These are phyloP conservation scores for Stigmatopora argus DNA, from an alignment of 2,113 vertebrate species.

Conservation along the genomic window DNA sequence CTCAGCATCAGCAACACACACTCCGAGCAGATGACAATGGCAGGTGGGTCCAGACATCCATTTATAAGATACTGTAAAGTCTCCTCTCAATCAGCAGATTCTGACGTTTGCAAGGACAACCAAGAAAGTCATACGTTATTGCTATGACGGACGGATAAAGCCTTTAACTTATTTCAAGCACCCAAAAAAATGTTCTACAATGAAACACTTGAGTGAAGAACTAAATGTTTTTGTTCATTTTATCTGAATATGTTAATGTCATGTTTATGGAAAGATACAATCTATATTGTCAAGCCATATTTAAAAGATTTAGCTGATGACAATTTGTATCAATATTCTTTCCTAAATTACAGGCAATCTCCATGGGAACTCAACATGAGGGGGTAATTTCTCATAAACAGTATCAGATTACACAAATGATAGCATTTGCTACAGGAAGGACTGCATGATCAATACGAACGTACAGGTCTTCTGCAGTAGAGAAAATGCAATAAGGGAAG, in stretches of 20 bases:
- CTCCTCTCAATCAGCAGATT: background rate
- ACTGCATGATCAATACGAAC: slow-evolving; percentile 34
- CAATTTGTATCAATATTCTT: background rate
- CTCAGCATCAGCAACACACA: slow-evolving; percentile 41
- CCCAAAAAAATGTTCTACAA: background rate
- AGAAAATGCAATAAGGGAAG: slow-evolving; percentile 30
- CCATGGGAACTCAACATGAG: background rate
- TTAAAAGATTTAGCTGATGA: background rate
- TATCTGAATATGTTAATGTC: too few relatives aligned
- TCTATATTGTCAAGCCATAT: background rate
- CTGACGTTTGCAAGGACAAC: slow-evolving; percentile 4
- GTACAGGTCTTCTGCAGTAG: slow-evolving; percentile 9
- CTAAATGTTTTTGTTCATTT: background rate
- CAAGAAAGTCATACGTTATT: background rate
- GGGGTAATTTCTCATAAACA: background rate
- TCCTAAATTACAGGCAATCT: background rate
- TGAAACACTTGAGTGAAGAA: background rate
- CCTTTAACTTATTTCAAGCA: background rate
- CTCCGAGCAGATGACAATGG: slow-evolving; percentile 24
- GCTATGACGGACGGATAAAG: background rate
- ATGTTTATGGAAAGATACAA: too few relatives aligned
- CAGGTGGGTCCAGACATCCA: slow-evolving; percentile 23
- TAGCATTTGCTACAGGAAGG: slow-evolving; percentile 35
- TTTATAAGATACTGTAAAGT: slow-evolving; percentile 4
- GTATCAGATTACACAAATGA: slow-evolving; percentile 9